Evolutionary conservation across 2,797 vertebrate species (phyloP), one percentile per base, ranked within the genome.

Genomic region (Helostoma temminkii): DNA sequence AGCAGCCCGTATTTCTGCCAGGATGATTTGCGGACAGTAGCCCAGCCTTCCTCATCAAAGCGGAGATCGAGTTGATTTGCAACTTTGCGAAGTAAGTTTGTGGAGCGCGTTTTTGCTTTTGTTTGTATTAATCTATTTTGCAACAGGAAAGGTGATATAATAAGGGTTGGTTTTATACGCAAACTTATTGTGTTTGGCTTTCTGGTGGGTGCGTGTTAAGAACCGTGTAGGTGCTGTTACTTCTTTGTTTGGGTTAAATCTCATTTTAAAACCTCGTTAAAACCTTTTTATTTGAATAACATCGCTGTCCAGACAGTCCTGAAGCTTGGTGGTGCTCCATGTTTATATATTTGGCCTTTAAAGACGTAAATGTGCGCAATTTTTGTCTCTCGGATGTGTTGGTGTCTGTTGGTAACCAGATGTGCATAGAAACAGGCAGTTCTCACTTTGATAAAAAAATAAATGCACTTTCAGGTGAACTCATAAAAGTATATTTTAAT

Each of bases 81-180:
- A 91, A 93, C 88, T 93, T 89, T 79, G 74, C 26, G 58, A 85
- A 93, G 90, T 91, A 91, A 92, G 87, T 90, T 90, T 80, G 25
- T 4, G 62, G 30, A 69, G 64, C 25, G 55, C 34, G 55, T 11
- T 46, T 71, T 28, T 28, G 46, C n/a, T n/a, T n/a, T n/a, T 19
- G 10, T 28, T 1, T 24, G n/a, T n/a, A n/a, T n/a, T n/a, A n/a
- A n/a, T 21, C 54, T 25, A 34, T 66, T 41, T 25, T 7, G 11
- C 14, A 21, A 18, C 18, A 3, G 3, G 32, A 41, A 32, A 26
- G 6, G 1, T 25, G 63, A 47, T 50, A 42, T 41, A 50, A 32
- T 24, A 26, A 0, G n/a, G 16, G 19, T 21, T 48, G 48, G 11
- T 61, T 47, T 60, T 50, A 21, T 14, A 46, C 15, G 6, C 4